Evolutionary conservation across 2,113 vertebrate species (phyloP).

Genomic region (Ivindomyrus marchei): DNA sequence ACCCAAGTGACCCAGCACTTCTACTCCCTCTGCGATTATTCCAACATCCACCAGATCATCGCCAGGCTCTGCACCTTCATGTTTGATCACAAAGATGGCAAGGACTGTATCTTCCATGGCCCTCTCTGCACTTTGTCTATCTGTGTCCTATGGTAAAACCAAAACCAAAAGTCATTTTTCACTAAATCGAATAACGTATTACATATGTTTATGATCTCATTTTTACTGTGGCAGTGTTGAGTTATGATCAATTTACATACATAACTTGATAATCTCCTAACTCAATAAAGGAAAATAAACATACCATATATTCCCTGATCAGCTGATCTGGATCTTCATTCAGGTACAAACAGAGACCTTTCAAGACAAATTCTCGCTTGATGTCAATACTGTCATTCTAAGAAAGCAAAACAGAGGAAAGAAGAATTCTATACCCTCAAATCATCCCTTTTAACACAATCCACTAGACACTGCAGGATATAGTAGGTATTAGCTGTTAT

Average conservation of each 20-base stretch:
- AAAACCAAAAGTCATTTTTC: not conserved
- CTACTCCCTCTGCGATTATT: not conserved
- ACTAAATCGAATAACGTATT: not conserved
- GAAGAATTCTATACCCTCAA: not conserved
- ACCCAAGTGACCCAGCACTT: constrained; percentile 18
- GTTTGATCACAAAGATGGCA: not conserved
- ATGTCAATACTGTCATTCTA: not conserved
- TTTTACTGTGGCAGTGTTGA: not conserved
- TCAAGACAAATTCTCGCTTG: not conserved
- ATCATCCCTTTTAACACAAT: not conserved
- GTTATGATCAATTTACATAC: not conserved
- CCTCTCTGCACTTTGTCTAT: not conserved
- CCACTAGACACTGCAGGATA: not conserved
- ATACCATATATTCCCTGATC: not conserved
- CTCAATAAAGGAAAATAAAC: not conserved
- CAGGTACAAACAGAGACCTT: not conserved
- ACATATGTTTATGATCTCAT: not conserved
- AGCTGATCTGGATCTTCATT: not conserved
- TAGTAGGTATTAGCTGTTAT: not conserved
- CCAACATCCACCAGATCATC: not conserved
- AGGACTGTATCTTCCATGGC: not conserved
- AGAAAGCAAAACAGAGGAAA: not conserved
- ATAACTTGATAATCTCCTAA: not conserved
- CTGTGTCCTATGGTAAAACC: not conserved
- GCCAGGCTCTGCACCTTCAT: not conserved